Evolutionary conservation across 2,888 invertebrate genomes (phyloP), one percentile per base, ranked within the genome.

Genomic region (Chrysomela aeneicollis): DNA sequence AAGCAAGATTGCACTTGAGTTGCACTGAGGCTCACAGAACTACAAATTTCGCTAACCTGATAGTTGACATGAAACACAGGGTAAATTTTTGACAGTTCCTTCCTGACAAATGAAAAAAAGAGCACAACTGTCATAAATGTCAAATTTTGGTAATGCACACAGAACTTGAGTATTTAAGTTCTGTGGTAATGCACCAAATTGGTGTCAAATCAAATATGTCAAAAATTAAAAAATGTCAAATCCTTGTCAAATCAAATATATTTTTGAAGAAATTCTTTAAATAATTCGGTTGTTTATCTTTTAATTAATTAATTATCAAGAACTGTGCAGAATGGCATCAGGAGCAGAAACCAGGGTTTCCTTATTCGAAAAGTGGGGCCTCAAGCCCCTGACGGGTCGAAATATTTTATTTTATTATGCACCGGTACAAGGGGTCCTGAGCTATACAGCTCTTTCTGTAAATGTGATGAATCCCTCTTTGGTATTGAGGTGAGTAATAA

Each of bases 401-500:
- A 92, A 90, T 83, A 84, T 92, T 64, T 84, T 89, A 26, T 90
- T 87, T 82, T 90, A 92, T 81, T 94, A 93, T 84, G 86, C 89
- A 73, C 93, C 93, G 47, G 79, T 90, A 59, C 89, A 91, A 82
- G 93, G 94, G 52, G 86, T 90, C 55, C 85, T 87, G 67, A 91
- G 92, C 81, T 94, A 94, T 82, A 89, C 90, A 76, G 89, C 91
- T 42, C 86, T 94, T 58, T 91, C 93, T 52, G 85, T 94, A 53
- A 92, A 92, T 84, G 92, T 94, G 59, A 93, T 94, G 92, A 93
- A 94, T 79, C 94, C 94, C 2, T 87, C 88, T 71, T 83, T 93
- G 72, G 86, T 92, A 75, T 86, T 90, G 74, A 91, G 91, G 91
- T 90, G 83, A 80, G 18, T 58, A n/a, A n/a, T n/a, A 2, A 51